Evolutionary conservation across 2,113 vertebrate species (phyloP).

Genomic region (Himantopus leucocephalus): DNA sequence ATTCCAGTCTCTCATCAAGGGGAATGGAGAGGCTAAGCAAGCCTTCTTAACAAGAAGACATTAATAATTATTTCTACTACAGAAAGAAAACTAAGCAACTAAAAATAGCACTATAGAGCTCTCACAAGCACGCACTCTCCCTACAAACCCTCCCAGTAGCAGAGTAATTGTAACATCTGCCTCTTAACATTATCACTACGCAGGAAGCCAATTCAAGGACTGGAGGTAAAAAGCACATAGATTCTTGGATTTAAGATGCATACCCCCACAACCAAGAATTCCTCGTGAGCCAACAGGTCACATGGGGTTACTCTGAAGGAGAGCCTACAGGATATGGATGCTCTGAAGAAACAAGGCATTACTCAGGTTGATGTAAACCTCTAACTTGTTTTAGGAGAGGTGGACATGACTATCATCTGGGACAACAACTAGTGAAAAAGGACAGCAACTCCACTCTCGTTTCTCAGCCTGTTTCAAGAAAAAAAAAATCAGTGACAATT

Average conservation of each 20-base stretch:
- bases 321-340: neutral
- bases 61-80: neutral
- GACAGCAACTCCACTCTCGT: neutral
- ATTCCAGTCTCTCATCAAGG: neutral
- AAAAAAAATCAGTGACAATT: neutral
- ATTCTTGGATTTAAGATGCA: neutral
- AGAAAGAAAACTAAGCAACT: neutral
- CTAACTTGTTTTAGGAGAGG: neutral
- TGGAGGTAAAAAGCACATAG: neutral
- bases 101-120: neutral
- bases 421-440: neutral
- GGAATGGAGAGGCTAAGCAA: neutral
- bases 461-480: neutral
- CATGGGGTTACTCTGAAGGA: neutral
- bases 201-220: neutral
- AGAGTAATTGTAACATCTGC: neutral
- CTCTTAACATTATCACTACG: neutral
- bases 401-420: neutral
- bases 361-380: neutral
- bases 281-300: accelerated
- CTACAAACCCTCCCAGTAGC: neutral
- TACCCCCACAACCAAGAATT: neutral
- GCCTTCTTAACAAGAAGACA: neutral
- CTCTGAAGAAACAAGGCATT: neutral
- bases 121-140: neutral